Conservation (phyloP, 2,797 vertebrate species). For the Enteromius viviparus region DNA sequence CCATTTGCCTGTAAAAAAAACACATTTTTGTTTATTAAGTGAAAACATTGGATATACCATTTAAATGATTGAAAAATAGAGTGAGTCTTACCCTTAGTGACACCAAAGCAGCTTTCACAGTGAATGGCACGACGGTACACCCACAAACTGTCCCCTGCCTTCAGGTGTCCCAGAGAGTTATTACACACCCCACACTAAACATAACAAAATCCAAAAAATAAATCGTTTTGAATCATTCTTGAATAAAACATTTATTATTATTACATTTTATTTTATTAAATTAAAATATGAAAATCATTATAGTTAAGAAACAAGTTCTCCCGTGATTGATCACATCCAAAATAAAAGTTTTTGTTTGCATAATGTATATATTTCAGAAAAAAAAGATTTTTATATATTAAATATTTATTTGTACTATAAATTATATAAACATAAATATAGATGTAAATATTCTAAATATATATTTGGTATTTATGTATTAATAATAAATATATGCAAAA, state of each 20-base stretch:
- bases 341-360: too few relatives aligned
- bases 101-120: constrained; percentile 90
- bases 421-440: too few relatives aligned
- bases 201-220: background rate
- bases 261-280: background rate
- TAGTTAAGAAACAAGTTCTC: background rate
- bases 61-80: background rate
- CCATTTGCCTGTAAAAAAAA: constrained; percentile 75
- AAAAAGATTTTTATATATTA: too few relatives aligned
- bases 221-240: too few relatives aligned
- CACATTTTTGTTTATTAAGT: background rate
- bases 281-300: background rate
- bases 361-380: too few relatives aligned
- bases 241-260: too few relatives aligned
- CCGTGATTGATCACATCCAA: too few relatives aligned
- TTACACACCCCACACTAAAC: constrained; percentile 91
- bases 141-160: constrained; percentile 95
- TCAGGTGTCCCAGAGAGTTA: constrained; percentile 82
- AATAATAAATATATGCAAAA: too few relatives aligned
- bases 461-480: too few relatives aligned
- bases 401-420: too few relatives aligned
- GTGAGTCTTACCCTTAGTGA: constrained; percentile 81
- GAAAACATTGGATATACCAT: background rate
- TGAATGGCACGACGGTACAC: constrained; percentile 88
- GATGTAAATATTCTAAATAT: too few relatives aligned